phyloP scores from a whole-genome alignment of 1,140 invertebrate species.

The Chelonus insularis region DNA sequence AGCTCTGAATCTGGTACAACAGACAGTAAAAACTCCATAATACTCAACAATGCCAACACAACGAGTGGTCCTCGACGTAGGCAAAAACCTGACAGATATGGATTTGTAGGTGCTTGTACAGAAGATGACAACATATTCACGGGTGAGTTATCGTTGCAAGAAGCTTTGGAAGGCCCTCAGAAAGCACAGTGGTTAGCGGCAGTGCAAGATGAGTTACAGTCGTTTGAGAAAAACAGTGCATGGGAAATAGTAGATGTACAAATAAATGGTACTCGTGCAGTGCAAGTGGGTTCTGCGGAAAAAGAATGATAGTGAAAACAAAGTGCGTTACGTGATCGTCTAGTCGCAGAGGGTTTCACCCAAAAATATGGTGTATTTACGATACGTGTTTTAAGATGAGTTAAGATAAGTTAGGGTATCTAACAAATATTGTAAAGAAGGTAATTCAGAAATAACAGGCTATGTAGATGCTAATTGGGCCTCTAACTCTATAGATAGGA shows the following conservation, averaged over 20 bases:
- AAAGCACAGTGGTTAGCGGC: background rate
- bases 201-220: slow-evolving; percentile 7
- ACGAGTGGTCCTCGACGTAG: background rate
- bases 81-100: background rate
- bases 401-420: too few relatives aligned
- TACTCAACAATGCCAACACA: too few relatives aligned
- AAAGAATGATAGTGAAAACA: background rate
- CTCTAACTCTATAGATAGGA: slow-evolving; percentile 27
- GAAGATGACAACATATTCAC: too few relatives aligned
- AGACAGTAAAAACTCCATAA: too few relatives aligned
- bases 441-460: slow-evolving; percentile 14
- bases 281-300: background rate
- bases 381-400: too few relatives aligned
- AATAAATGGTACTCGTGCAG: background rate
- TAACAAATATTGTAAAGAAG: slow-evolving; percentile 8
- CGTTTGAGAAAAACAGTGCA: background rate
- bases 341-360: background rate
- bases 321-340: background rate
- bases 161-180: background rate
- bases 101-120: too few relatives aligned
- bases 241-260: background rate
- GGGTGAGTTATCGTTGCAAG: background rate
- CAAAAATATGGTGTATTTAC: background rate
- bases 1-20: too few relatives aligned
- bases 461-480: slow-evolving; percentile 39